Percentiles rank a stretch among this genome's conserved stretches.
phyloP scores from a whole-genome alignment of 2,888 invertebrate species.

The Zaprionus lineosus region DNA sequence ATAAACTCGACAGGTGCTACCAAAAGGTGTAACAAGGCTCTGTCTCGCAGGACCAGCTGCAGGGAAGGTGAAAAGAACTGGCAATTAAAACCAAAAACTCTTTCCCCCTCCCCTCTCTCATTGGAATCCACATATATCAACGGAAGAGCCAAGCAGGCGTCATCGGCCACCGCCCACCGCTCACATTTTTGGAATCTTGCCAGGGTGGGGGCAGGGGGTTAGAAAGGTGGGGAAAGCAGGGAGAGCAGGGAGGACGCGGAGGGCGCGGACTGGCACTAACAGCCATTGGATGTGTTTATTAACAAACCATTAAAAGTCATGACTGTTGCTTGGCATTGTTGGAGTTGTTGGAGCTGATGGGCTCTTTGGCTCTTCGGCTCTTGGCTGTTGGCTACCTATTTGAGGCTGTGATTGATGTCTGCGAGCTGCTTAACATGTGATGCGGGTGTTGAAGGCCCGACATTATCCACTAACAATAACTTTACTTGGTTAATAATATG shows the following conservation, averaged over 20 bases:
- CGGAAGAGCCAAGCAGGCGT: no score
- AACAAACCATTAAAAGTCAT: slow-evolving; percentile 79
- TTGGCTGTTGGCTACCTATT: slow-evolving; percentile 52
- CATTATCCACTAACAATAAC: slow-evolving; percentile 45
- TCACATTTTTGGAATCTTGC: background rate
- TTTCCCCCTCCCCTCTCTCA: no score
- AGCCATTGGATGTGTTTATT: slow-evolving; percentile 48
- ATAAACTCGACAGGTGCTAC: slow-evolving; percentile 46
- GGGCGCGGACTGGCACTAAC: background rate
- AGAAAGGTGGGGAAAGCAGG: no score
- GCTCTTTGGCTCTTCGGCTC: no score
- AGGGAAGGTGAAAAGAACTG: slow-evolving; percentile 20
- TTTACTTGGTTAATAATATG: slow-evolving; percentile 55
- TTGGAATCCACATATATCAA: no score
- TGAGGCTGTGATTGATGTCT: slow-evolving; percentile 67
- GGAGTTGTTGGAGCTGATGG: no score
- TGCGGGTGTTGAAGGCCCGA: slow-evolving; percentile 73
- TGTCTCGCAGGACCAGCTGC: slow-evolving; percentile 6
- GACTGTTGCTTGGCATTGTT: slow-evolving; percentile 76
- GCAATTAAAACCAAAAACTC: slow-evolving; percentile 44
- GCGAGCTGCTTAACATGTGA: slow-evolving; percentile 44
- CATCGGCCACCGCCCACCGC: slow-evolving; percentile 5
- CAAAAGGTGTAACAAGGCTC: background rate
- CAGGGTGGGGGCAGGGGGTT: no score
- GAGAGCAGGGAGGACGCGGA: no score